Evolutionary conservation across 2,888 invertebrate species (phyloP).

Genomic region (Trisateles emortualis): DNA sequence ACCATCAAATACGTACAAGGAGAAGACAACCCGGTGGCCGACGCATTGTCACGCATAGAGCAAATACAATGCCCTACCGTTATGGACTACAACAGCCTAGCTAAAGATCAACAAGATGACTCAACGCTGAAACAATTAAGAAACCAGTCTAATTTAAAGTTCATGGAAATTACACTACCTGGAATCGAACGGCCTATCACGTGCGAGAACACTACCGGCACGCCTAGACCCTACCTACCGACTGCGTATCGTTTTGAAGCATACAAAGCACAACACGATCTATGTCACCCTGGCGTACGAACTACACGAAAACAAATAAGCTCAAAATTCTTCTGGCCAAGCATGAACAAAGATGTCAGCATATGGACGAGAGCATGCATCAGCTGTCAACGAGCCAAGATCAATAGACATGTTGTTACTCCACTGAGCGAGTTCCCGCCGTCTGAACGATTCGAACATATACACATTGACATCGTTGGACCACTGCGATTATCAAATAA

Average conservation of each 20-base stretch:
- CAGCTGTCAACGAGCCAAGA: constrained; percentile 5
- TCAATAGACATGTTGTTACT: background rate
- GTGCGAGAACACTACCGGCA: too few relatives aligned
- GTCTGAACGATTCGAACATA: too few relatives aligned
- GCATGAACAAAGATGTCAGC: constrained; percentile 6
- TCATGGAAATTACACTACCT: too few relatives aligned
- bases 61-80: constrained; percentile 17
- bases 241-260: constrained; percentile 15
- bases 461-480: constrained; percentile 7
- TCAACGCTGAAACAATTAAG: too few relatives aligned
- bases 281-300: constrained; percentile 4
- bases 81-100: constrained; percentile 5
- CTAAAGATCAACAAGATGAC: background rate
- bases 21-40: constrained; percentile 31
- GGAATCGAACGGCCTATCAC: too few relatives aligned
- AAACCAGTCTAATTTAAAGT: too few relatives aligned
- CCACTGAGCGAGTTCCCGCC: constrained; percentile 2
- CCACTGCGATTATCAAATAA: background rate
- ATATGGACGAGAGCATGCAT: constrained; percentile 10
- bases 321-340: constrained; percentile 5
- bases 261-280: constrained; percentile 26
- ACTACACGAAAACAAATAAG: background rate
- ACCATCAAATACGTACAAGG: constrained; percentile 28
- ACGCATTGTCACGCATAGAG: constrained; percentile 33
- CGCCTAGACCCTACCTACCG: constrained; percentile 15